Evolutionary conservation across 2,797 vertebrate species (phyloP).

Genomic region (Lepilemur ruficaudatus): DNA sequence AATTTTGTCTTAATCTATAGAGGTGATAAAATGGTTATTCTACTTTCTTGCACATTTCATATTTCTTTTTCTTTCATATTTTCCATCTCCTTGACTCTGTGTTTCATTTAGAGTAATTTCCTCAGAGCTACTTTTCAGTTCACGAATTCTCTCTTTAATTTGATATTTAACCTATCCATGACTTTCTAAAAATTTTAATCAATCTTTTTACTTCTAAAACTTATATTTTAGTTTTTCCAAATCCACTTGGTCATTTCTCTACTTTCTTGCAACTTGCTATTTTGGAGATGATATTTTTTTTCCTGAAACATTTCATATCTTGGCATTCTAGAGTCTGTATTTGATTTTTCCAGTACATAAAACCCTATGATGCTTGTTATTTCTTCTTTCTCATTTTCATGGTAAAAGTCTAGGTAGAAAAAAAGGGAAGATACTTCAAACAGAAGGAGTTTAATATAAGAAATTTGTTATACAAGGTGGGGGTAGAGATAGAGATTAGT

Average conservation of each 20-base stretch:
- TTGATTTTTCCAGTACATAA: slow-evolving; percentile 4
- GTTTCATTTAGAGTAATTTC: neutral
- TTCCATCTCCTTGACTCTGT: neutral
- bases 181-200: neutral
- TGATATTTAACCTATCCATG: neutral
- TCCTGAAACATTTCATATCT: neutral
- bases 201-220: neutral
- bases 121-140: neutral
- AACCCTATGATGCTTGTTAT: neutral
- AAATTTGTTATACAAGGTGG: neutral
- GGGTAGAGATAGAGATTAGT: neutral
- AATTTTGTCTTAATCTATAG: neutral
- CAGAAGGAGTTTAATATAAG: neutral
- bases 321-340: neutral
- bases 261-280: neutral
- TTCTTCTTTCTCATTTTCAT: neutral
- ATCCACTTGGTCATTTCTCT: neutral
- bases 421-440: neutral
- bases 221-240: neutral
- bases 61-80: neutral
- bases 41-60: neutral
- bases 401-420: neutral
- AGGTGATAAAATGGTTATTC: neutral
- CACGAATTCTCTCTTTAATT: neutral
- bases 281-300: neutral